A percentile compares a stretch with the other conserved stretches of the same genome.
phyloP scores from a whole-genome alignment of 2,113 vertebrate genomes.

The Nothoprocta pentlandii region DNA sequence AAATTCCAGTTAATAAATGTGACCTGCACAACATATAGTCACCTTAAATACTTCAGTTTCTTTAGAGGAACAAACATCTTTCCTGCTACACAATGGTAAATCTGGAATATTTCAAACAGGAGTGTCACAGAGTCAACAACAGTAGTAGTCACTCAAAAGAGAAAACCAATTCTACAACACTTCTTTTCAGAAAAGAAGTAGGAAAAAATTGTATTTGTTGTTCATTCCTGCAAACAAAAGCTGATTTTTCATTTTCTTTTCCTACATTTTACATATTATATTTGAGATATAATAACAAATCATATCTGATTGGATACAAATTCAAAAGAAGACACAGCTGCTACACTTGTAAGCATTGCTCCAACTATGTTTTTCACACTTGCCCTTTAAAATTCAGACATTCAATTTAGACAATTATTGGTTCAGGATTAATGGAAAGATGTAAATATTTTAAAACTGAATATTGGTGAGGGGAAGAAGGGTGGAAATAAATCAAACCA shows the following conservation, averaged over 20 bases:
- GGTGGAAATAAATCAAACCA: not conserved
- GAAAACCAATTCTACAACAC: accelerated
- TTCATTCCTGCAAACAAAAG: too few species aligned
- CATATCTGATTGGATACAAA: not conserved
- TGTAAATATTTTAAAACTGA: not conserved
- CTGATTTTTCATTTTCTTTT: not conserved
- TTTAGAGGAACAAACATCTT: not conserved
- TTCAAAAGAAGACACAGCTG: too few species aligned
- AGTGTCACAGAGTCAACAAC: not conserved
- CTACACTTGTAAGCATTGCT: too few species aligned
- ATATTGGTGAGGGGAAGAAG: too few species aligned
- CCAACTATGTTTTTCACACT: not conserved
- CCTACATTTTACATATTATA: not conserved
- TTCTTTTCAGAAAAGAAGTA: not conserved
- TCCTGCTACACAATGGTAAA: not conserved
- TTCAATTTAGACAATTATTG: not conserved
- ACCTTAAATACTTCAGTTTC: not conserved
- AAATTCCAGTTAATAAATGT: not conserved
- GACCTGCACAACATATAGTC: not conserved
- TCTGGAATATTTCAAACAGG: not conserved
- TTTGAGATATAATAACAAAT: not conserved
- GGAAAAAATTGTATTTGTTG: too few species aligned
- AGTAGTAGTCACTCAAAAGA: not conserved
- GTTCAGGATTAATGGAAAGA: not conserved
- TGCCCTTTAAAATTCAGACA: not conserved